phyloP scores from a whole-genome alignment of 2,113 vertebrate species.

The Cottus gobio region DNA sequence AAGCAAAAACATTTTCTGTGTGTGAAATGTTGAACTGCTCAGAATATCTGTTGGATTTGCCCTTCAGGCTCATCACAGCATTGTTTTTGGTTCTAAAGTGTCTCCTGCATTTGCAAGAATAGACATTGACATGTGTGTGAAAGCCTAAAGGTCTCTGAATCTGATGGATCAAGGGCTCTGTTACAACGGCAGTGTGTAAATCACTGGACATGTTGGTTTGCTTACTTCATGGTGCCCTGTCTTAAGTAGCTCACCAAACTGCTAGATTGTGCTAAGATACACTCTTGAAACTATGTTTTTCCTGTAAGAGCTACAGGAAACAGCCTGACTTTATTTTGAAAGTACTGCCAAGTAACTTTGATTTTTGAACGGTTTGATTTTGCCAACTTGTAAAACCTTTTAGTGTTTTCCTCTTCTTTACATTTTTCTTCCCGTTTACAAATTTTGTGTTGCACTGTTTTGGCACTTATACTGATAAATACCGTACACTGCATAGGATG shows the following conservation, averaged over 20 bases:
- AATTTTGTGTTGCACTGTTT: conserved; percentile 51
- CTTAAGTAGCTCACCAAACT: background rate
- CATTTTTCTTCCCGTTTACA: conserved; percentile 28
- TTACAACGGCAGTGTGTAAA: conserved; percentile 13
- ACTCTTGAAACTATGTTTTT: background rate
- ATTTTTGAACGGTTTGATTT: conserved; percentile 1
- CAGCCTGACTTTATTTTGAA: background rate
- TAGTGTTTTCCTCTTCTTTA: conserved; percentile 14
- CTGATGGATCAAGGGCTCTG: background rate
- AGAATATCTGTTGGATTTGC: background rate
- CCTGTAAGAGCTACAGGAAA: conserved; percentile 12
- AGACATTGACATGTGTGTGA: conserved; percentile 6
- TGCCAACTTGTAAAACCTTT: background rate
- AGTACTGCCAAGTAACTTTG: conserved; percentile 25
- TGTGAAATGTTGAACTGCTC: background rate
- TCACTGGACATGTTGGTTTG: conserved; percentile 37
- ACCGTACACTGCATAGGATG: conserved; percentile 25
- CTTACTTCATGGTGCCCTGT: conserved; percentile 28
- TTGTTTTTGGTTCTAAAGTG: background rate
- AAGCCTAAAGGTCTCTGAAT: background rate
- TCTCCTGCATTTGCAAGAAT: conserved; percentile 15
- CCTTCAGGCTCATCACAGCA: background rate
- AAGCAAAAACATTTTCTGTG: background rate
- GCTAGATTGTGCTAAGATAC: background rate
- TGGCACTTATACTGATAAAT: conserved; percentile 41